A percentile compares a stretch with the other conserved stretches of the same genome.
These are phyloP conservation scores for Nephrotoma appendiculata DNA, from an alignment of 2,888 invertebrate species.

Conservation along the genomic window DNA sequence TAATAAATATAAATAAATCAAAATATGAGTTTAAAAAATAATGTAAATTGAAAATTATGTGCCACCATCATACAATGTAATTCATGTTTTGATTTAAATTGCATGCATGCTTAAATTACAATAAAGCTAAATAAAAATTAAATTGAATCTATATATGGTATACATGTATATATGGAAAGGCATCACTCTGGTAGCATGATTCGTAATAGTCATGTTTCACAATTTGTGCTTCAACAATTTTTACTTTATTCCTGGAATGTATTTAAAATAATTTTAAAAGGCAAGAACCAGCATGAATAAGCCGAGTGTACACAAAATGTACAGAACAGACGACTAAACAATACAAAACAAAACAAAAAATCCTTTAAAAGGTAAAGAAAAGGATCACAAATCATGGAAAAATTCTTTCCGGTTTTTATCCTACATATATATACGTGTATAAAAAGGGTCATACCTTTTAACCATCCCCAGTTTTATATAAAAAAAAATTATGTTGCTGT, in stretches of 20 bases:
- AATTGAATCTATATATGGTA: not conserved
- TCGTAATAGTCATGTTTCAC: not conserved
- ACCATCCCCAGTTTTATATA: not conserved
- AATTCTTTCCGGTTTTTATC: not conserved
- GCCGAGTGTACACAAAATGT: not conserved
- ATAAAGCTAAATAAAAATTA: not conserved
- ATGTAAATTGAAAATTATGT: no score
- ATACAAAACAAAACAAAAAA: not conserved
- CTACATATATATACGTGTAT: not conserved
- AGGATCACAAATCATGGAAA: not conserved
- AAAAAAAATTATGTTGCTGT: not conserved
- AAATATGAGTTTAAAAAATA: not conserved
- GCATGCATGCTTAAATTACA: not conserved
- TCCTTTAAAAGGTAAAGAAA: not conserved
- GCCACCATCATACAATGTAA: not conserved
- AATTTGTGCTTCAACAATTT: not conserved
- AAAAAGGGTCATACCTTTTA: not conserved
- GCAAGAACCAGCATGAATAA: not conserved
- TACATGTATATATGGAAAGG: not conserved
- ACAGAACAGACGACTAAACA: not conserved
- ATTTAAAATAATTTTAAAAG: not conserved
- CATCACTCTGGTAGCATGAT: not conserved
- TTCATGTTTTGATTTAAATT: not conserved
- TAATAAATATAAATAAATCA: not conserved
- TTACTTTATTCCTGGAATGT: not conserved